Conservation (phyloP, 2,888 invertebrate species). For the Acronicta psi region DNA sequence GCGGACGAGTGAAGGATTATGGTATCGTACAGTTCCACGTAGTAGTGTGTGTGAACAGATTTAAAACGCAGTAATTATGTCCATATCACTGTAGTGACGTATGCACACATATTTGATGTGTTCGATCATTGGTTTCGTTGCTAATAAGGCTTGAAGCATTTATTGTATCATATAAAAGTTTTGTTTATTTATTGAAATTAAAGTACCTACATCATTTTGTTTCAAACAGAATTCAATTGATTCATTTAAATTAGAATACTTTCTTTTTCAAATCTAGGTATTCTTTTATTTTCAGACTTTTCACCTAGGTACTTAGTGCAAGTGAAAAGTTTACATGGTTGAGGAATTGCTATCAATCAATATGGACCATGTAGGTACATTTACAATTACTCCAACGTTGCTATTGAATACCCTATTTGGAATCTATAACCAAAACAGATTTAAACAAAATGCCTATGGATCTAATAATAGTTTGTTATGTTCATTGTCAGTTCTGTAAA, state of each 20-base stretch:
- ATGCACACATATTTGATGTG: constrained; percentile 34
- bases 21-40: constrained; percentile 69
- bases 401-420: constrained; percentile 10
- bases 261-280: no score
- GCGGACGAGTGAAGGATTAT: constrained; percentile 80
- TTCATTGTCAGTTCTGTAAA: constrained; percentile 21
- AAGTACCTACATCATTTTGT: no score
- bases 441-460: constrained; percentile 12
- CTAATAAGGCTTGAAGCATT: constrained; percentile 7
- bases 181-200: no score
- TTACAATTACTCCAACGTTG: constrained; percentile 7
- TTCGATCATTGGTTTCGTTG: constrained; percentile 25
- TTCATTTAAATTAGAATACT: no score
- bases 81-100: constrained; percentile 32
- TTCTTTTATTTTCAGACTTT: no score
- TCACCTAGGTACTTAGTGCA: no score
- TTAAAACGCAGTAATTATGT: constrained; percentile 56
- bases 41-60: constrained; percentile 53
- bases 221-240: no score
- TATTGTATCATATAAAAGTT: no score
- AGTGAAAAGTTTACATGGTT: no score
- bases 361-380: no score
- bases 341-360: constrained; percentile 5
- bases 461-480: constrained; percentile 28
- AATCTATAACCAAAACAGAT: constrained; percentile 18